These are phyloP conservation scores for Crematogaster levior DNA, from an alignment of 2,888 invertebrate species.

Conservation along the genomic window DNA sequence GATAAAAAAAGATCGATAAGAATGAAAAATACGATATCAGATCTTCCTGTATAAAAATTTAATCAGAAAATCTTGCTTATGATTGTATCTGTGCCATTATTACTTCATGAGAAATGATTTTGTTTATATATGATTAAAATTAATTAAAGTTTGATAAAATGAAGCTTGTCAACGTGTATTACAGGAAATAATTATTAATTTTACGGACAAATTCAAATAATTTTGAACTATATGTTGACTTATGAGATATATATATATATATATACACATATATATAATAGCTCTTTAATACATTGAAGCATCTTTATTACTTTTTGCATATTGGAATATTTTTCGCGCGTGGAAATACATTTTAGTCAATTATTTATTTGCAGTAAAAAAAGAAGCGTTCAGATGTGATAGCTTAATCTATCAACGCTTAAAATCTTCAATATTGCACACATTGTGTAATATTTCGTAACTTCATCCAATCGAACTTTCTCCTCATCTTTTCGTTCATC, in stretches of 20 bases:
- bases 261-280: background rate
- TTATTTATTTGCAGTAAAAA: background rate
- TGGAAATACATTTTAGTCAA: background rate
- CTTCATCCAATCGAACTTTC: background rate
- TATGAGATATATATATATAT: too few relatives aligned
- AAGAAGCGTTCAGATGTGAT: background rate
- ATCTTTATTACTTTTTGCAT: background rate
- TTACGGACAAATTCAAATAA: too few relatives aligned
- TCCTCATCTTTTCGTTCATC: background rate
- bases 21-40: background rate
- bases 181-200: background rate
- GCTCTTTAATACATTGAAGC: background rate
- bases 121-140: background rate
- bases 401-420: background rate
- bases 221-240: background rate
- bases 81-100: background rate
- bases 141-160: conserved; percentile 16
- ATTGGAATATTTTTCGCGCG: background rate
- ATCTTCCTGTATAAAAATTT: background rate
- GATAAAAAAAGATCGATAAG: background rate
- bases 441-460: conserved; percentile 20
- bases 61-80: background rate
- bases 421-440: background rate
- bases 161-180: background rate
- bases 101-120: background rate